Evolutionary conservation across 2,888 invertebrate species (phyloP).

Genomic region (Ophion obscuratus): DNA sequence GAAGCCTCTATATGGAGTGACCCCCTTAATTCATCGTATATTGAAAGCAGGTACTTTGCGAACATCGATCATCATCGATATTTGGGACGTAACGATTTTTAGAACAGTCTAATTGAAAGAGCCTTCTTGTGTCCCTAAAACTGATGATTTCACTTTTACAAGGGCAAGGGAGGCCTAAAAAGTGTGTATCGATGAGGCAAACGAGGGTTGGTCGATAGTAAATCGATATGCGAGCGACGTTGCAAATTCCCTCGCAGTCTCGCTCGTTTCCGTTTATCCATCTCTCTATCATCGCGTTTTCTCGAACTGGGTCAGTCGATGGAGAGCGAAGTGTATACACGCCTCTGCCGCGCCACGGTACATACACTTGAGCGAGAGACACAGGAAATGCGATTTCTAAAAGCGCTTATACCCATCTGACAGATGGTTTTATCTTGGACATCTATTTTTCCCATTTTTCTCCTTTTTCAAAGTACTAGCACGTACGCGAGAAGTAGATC

Average conservation of each 20-base stretch:
- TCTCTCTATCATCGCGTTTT: slow-evolving; percentile 32
- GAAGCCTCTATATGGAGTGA: too few relatives aligned
- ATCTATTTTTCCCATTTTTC: slow-evolving; percentile 11
- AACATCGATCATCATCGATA: too few relatives aligned
- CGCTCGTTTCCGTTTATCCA: slow-evolving; percentile 35
- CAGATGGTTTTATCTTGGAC: slow-evolving; percentile 27
- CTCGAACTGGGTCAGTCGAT: slow-evolving; percentile 58
- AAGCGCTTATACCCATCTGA: slow-evolving; percentile 3
- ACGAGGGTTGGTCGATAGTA: not conserved
- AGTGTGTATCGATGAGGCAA: not conserved
- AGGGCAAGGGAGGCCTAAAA: not conserved
- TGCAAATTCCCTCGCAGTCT: not conserved
- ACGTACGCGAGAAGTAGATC: too few relatives aligned
- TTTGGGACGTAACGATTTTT: too few relatives aligned
- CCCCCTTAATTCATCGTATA: too few relatives aligned
- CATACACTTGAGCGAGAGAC: slow-evolving; percentile 21
- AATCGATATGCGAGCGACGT: not conserved
- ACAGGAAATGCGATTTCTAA: slow-evolving; percentile 42
- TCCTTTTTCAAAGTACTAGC: not conserved
- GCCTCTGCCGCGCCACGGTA: not conserved
- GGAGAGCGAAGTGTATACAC: slow-evolving; percentile 17
- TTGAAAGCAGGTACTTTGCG: too few relatives aligned
- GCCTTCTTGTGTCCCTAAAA: not conserved
- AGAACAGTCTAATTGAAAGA: too few relatives aligned
- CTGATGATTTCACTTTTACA: not conserved